phyloP scores from a whole-genome alignment of 2,797 vertebrate genomes.

The Chelon labrosus region DNA sequence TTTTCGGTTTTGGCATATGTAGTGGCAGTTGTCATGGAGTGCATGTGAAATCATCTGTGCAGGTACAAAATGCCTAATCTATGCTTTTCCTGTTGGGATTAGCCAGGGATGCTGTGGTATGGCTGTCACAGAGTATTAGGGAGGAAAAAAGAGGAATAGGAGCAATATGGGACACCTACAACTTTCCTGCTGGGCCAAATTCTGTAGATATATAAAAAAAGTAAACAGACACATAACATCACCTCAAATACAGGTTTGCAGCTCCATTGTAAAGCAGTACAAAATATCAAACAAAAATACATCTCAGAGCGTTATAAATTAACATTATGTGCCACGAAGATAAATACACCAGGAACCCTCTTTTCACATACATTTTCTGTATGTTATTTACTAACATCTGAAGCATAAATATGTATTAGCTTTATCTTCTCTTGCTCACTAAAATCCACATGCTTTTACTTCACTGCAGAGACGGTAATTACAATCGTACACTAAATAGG shows the following conservation, averaged over 20 bases:
- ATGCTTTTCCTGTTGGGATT: slow-evolving; percentile 78
- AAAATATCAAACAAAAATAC: slow-evolving; percentile 14
- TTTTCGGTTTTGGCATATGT: slow-evolving; percentile 64
- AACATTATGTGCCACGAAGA: slow-evolving; percentile 23
- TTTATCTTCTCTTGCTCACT: slow-evolving; percentile 67
- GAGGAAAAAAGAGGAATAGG: slow-evolving; percentile 37
- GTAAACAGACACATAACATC: not conserved
- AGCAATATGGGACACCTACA: slow-evolving; percentile 58
- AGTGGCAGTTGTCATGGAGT: slow-evolving; percentile 65
- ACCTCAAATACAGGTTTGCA: slow-evolving; percentile 1
- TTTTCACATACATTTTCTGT: slow-evolving; percentile 51
- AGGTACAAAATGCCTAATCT: slow-evolving; percentile 83
- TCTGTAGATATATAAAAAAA: slow-evolving; percentile 2
- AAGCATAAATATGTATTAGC: slow-evolving; percentile 72
- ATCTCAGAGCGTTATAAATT: slow-evolving; percentile 22
- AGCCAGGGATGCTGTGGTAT: slow-evolving; percentile 69
- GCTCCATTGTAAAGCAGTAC: slow-evolving; percentile 4
- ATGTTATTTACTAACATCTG: slow-evolving; percentile 60
- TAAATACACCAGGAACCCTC: slow-evolving; percentile 27
- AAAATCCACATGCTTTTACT: slow-evolving; percentile 70
- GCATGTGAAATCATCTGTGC: slow-evolving; percentile 80
- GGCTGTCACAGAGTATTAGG: slow-evolving; percentile 79
- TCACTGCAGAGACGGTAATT: slow-evolving; percentile 74
- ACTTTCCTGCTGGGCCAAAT: slow-evolving; percentile 46
- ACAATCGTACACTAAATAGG: slow-evolving; percentile 76